These are phyloP conservation scores for Panthera tigris DNA, from an alignment of 2,113 vertebrate species.

Conservation along the genomic window DNA sequence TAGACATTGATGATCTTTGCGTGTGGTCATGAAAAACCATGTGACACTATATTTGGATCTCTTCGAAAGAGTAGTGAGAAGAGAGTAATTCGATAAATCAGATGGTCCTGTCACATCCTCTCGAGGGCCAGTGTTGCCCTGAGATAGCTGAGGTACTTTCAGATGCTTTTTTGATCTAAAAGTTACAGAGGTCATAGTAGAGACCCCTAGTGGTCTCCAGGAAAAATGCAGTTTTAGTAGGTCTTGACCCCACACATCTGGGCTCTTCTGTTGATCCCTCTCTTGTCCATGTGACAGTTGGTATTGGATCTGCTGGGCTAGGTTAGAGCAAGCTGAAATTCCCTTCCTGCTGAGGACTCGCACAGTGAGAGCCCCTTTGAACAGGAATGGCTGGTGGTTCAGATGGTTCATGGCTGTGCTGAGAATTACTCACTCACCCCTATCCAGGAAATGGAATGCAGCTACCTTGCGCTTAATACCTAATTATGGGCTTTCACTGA, in stretches of 20 bases:
- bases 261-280: not conserved
- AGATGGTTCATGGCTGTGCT: not conserved
- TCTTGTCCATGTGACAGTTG: not conserved
- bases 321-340: not conserved
- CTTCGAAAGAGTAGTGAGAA: not conserved
- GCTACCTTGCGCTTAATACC: not conserved
- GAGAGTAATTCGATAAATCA: not conserved
- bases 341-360: not conserved
- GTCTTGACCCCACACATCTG: not conserved
- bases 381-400: not conserved
- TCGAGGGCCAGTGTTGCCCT: accelerated
- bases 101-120: not conserved
- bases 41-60: not conserved
- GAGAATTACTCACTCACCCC: not conserved
- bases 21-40: not conserved
- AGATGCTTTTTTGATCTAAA: not conserved
- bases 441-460: not conserved
- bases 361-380: not conserved
- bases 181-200: not conserved
- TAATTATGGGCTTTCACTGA: not conserved
- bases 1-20: not conserved
- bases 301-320: not conserved
- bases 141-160: not conserved
- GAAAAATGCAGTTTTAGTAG: not conserved
- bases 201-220: not conserved